Percentiles rank a stretch among this genome's conserved stretches.
Conservation (phyloP, 2,888 invertebrate species). For the Calameuta pallipes region DNA sequence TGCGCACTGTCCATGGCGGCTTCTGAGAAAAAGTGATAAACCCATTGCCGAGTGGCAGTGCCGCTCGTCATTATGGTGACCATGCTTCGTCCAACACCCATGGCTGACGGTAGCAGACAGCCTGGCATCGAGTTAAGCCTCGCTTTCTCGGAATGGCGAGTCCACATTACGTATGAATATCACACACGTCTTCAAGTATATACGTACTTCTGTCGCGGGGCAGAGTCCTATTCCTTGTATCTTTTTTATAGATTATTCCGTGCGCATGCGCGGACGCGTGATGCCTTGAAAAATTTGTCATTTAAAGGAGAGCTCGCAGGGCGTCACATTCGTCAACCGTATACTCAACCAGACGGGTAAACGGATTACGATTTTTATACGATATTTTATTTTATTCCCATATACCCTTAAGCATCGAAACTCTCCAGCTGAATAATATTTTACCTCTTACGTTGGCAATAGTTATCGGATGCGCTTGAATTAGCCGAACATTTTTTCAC, state of each 20-base stretch:
- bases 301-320: background rate
- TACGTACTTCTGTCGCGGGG: slow-evolving; percentile 10
- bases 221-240: background rate
- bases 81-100: slow-evolving; percentile 34
- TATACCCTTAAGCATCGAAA: background rate
- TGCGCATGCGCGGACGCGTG: background rate
- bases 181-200: slow-evolving; percentile 38
- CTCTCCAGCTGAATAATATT: background rate
- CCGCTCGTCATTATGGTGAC: slow-evolving; percentile 43
- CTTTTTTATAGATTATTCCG: background rate
- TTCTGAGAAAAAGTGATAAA: slow-evolving; percentile 45
- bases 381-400: background rate
- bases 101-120: slow-evolving; percentile 56
- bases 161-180: slow-evolving; percentile 37
- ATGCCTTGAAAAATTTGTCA: background rate
- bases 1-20: slow-evolving; percentile 2
- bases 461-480: background rate
- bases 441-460: background rate
- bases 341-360: background rate
- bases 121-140: slow-evolving; percentile 57
- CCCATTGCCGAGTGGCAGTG: slow-evolving; percentile 41
- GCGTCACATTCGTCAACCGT: no score
- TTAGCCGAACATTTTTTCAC: background rate
- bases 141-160: slow-evolving; percentile 48
- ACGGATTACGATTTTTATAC: background rate